Evolutionary conservation across 1,140 invertebrate species (phyloP).

Genomic region (Drosophila persimilis): DNA sequence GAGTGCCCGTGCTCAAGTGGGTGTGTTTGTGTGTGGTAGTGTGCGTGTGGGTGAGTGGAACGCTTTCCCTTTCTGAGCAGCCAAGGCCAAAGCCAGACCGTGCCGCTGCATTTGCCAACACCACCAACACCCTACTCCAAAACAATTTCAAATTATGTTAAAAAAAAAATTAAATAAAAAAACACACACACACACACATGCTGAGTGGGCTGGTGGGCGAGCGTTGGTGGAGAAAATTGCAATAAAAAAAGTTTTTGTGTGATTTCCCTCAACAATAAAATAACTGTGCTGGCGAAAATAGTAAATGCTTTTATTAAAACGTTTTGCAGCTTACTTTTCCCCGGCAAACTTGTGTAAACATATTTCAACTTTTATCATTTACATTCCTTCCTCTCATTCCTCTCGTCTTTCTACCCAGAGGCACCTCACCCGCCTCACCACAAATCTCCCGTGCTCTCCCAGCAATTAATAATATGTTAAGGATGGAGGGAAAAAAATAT

Average conservation of each 20-base stretch:
- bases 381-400: not conserved
- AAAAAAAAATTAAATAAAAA: conserved; percentile 45
- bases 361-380: conserved; percentile 70
- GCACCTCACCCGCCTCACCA: not conserved
- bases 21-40: conserved; percentile 20
- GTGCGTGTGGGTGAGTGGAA: conserved; percentile 1
- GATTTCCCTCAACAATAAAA: conserved; percentile 76
- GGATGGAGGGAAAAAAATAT: conserved; percentile 18
- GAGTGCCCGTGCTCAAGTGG: conserved; percentile 62
- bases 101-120: conserved; percentile 58
- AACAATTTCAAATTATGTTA: conserved; percentile 79
- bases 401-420: not conserved
- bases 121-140: conserved; percentile 23
- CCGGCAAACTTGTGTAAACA: conserved; percentile 53
- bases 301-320: conserved; percentile 80
- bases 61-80: conserved; percentile 33
- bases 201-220: conserved; percentile 4
- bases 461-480: conserved; percentile 52
- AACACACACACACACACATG: conserved; percentile 16
- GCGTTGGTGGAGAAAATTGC: conserved; percentile 29
- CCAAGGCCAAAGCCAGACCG: conserved; percentile 64
- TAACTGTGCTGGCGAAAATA: conserved; percentile 70
- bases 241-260: conserved; percentile 70
- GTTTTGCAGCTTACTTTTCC: conserved; percentile 64
- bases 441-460: conserved; percentile 21